These are phyloP conservation scores for Thera britannica DNA, from an alignment of 2,888 invertebrate species.

Conservation along the genomic window DNA sequence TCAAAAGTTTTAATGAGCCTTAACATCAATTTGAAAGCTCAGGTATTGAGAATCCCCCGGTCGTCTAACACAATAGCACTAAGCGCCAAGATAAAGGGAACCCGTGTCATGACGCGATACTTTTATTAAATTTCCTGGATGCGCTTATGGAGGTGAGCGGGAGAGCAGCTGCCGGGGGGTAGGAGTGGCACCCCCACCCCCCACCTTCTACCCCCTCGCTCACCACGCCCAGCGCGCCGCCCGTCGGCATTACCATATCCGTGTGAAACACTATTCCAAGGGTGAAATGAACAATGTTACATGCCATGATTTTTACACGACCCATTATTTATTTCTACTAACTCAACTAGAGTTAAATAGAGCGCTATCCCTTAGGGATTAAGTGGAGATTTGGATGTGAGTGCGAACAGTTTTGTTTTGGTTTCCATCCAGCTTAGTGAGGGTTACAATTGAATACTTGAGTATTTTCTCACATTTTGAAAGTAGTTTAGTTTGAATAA, in stretches of 20 bases:
- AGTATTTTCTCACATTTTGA: slow-evolving; percentile 20
- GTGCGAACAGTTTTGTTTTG: slow-evolving; percentile 58
- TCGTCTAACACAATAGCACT: slow-evolving; percentile 39
- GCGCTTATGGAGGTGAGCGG: slow-evolving; percentile 63
- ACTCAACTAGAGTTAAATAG: slow-evolving; percentile 72
- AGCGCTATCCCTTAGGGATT: slow-evolving; percentile 67
- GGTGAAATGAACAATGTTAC: slow-evolving; percentile 72
- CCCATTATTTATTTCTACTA: slow-evolving; percentile 64
- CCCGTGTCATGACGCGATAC: slow-evolving; percentile 56
- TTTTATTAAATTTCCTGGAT: slow-evolving; percentile 69
- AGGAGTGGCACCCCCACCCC: slow-evolving; percentile 59
- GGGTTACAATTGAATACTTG: slow-evolving; percentile 20
- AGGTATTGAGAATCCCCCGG: slow-evolving; percentile 28
- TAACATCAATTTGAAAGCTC: slow-evolving; percentile 26
- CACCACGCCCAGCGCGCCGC: slow-evolving; percentile 70
- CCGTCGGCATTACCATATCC: slow-evolving; percentile 65
- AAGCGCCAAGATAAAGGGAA: slow-evolving; percentile 52
- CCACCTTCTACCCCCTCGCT: slow-evolving; percentile 43
- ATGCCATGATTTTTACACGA: slow-evolving; percentile 73
- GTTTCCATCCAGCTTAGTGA: slow-evolving; percentile 23
- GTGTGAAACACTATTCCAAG: slow-evolving; percentile 76
- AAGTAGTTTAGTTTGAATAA: slow-evolving; percentile 11
- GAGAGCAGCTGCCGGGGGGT: slow-evolving; percentile 67
- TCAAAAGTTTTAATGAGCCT: slow-evolving; percentile 1
- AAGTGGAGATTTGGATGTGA: slow-evolving; percentile 69